Evolutionary conservation across 2,113 vertebrate genomes (phyloP), one percentile per base, ranked within the genome.

Genomic region (Thryonomys swinderianus): DNA sequence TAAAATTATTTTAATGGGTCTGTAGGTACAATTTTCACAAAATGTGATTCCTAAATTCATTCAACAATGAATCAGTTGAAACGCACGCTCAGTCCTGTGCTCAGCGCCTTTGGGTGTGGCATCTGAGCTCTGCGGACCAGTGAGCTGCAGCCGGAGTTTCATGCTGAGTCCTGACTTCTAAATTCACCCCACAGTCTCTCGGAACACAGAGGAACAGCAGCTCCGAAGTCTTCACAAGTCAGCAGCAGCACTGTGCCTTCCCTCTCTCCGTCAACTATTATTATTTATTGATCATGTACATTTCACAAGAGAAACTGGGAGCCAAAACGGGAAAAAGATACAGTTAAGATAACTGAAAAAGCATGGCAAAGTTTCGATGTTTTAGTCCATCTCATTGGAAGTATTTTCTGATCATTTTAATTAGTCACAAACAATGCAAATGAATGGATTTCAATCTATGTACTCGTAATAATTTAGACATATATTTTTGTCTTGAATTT

Each of bases 131-230:
- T 3, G 18, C 13, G 27, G 25, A 76, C 81, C 11, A 86, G 12
- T 61, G 30, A 88, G 7, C 23, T 42, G 32, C 4, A 78, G 51
- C 40, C 14, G 27, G 37, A 37, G 42, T 48, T 62, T 62, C 2
- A 51, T 30, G 40, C 17, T 90, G 30, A 61, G 2, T 25, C 4
- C 10, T 48, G 45, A 85, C 42, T 45, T 48, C 42, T 48, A 87
- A 92, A 51, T 88, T 53, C 30, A 81, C 85, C 37, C 59, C 3
- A 45, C 8, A 83, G 7, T 66, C 59, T 66, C 92, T 88, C 78
- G 66, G 45, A 91, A 93, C 40, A 86, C 79, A 45, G 61, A 92
- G n/a, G n/a, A n/a, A n/a, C n/a, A n/a, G n/a, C n/a, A n/a, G n/a
- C n/a, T n/a, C n/a, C n/a, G 27, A 85, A 12, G n/a, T 25, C 11